Evolutionary conservation across 2,888 invertebrate genomes (phyloP), one percentile per base, ranked within the genome.

Genomic region (Anodontia alba): DNA sequence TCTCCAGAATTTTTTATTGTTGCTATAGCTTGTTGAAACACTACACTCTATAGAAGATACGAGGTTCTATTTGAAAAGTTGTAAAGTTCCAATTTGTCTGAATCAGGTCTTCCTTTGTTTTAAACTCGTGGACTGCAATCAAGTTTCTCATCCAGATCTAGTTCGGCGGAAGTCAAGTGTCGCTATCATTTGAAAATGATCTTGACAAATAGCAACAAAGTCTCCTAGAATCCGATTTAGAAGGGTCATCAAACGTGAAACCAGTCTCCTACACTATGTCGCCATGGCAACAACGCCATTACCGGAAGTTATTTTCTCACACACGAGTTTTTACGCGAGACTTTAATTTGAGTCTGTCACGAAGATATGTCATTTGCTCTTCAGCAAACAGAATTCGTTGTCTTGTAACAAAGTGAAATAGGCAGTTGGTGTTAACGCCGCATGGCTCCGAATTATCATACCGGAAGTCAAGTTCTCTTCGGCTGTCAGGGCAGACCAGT

Each of bases 271-370:
- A 80, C 80, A 73, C 43, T 49, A 54, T 23, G 81, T 85, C 51
- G 29, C 85, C 80, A 83, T 85, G 68, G 83, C 42, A 81, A 85
- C 85, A 20, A 33, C 78, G 76, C 76, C 75, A 78, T 80, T 74
- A 83, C 85, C 82, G 85, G 85, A 85, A 85, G 82, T 83, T 76
- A 76, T 83, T 80, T 85, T 85, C 85, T 76, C 79, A 82, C 81
- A 82, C 85, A 81, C 82, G 78, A 81, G 72, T 85, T 85, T 76
- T 74, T 76, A 76, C 85, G 80, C 78, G 79, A 83, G 78, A 76
- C 71, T 68, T 72, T 85, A 85, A 85, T 85, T 85, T 83, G 74
- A 67, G 71, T 77, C 76, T 85, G 85, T 85, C 85, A 85, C 85
- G 85, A 73, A 80, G 73, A 70, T 31, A 67, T 78, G 82, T 77